phyloP scores from a whole-genome alignment of 1,140 invertebrate species.

The Leptestheria dahalacensis region DNA sequence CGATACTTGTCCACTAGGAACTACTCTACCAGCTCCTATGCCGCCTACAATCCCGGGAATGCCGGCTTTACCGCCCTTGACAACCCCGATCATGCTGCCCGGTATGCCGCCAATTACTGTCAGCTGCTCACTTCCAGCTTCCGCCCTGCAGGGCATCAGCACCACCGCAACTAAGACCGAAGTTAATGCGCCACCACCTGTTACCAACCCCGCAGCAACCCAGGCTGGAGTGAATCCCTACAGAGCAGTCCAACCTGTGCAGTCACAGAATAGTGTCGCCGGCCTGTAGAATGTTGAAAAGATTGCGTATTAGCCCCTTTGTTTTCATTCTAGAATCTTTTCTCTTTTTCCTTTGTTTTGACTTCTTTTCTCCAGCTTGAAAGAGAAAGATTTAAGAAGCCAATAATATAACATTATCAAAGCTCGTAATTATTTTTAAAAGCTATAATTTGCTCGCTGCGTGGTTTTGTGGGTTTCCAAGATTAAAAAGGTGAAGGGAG shows the following conservation, averaged over 20 bases:
- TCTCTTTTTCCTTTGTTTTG: too few relatives aligned
- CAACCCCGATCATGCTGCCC: constrained; percentile 54
- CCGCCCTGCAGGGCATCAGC: constrained; percentile 14
- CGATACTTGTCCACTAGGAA: too few relatives aligned
- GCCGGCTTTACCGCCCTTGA: constrained; percentile 26
- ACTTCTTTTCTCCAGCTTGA: too few relatives aligned
- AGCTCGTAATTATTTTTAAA: too few relatives aligned
- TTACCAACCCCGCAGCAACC: background rate
- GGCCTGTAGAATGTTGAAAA: too few relatives aligned
- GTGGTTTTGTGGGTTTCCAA: too few relatives aligned
- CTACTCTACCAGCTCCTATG: constrained; percentile 14
- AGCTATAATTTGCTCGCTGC: too few relatives aligned
- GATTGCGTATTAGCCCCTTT: too few relatives aligned
- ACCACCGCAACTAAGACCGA: background rate
- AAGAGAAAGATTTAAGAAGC: too few relatives aligned
- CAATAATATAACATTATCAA: too few relatives aligned
- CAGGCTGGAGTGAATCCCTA: background rate
- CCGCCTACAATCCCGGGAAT: constrained; percentile 15
- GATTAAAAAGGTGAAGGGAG: too few relatives aligned
- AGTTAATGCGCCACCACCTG: background rate
- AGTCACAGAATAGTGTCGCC: background rate
- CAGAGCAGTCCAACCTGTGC: background rate
- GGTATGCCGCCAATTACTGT: constrained; percentile 71
- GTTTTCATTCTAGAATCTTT: too few relatives aligned
- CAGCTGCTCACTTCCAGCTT: constrained; percentile 42